Evolutionary conservation across 2,797 vertebrate genomes (phyloP).

Genomic region (Otolemur crassicaudatus): DNA sequence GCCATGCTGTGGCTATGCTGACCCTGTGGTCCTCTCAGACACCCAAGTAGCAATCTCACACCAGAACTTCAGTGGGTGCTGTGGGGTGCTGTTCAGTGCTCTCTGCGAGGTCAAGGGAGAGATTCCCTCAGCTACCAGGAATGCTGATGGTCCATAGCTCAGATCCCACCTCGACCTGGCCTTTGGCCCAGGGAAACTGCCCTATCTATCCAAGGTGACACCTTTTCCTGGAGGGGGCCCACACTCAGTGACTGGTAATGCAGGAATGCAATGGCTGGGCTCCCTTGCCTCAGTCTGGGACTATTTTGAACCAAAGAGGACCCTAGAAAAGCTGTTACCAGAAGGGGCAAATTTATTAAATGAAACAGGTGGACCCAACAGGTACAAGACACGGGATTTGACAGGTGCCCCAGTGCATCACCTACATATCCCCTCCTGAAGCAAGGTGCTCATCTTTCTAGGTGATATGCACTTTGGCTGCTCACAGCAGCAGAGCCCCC

Average conservation of each 20-base stretch:
- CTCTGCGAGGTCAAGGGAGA: neutral
- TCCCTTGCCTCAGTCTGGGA: neutral
- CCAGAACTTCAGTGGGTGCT: neutral
- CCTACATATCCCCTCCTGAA: neutral
- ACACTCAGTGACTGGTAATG: neutral
- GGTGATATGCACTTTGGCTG: neutral
- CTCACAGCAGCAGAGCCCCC: neutral
- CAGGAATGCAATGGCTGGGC: neutral
- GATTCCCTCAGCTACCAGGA: neutral
- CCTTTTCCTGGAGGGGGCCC: neutral
- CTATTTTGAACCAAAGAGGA: neutral
- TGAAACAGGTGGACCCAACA: neutral
- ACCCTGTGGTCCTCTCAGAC: neutral
- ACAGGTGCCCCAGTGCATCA: neutral
- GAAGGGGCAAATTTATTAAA: neutral
- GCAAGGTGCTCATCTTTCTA: neutral
- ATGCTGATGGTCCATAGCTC: neutral
- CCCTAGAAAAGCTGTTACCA: neutral
- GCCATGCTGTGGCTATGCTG: neutral
- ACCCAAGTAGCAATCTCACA: neutral
- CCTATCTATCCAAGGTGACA: neutral
- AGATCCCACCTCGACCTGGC: neutral
- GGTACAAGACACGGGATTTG: neutral
- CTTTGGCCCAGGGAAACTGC: neutral
- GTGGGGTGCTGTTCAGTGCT: neutral